A percentile compares a stretch with the other conserved stretches of the same genome.
These are phyloP conservation scores for Serranus cabrilla DNA, from an alignment of 2,797 vertebrate species.

Conservation along the genomic window DNA sequence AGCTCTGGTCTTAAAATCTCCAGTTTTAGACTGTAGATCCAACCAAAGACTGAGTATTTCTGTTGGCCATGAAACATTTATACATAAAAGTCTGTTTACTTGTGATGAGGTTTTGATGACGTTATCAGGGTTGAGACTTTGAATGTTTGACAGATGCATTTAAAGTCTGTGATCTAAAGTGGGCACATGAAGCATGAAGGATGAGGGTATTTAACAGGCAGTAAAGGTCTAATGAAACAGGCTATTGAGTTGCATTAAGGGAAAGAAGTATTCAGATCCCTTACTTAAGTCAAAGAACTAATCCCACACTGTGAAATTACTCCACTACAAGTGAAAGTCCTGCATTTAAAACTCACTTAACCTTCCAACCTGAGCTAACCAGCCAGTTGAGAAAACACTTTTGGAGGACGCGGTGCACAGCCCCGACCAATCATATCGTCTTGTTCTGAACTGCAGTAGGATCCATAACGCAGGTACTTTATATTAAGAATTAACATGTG, in stretches of 20 bases:
- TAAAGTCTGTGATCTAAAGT: neutral
- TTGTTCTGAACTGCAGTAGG: no score
- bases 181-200: neutral
- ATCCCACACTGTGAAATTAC: no score
- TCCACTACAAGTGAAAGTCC: no score
- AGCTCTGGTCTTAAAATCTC: neutral
- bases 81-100: neutral
- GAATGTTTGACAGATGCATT: neutral
- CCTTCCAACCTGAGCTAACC: no score
- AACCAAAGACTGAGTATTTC: neutral
- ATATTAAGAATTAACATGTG: no score
- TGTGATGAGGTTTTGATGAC: neutral
- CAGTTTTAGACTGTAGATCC: neutral
- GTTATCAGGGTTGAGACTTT: neutral
- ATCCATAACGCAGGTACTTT: no score
- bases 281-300: no score
- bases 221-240: neutral
- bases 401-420: no score
- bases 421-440: no score
- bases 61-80: neutral
- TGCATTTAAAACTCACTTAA: no score
- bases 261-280: neutral
- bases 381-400: no score
- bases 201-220: neutral
- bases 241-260: conserved; percentile 10